phyloP scores from a whole-genome alignment of 2,888 invertebrate genomes.

The Drosophila paucipuncta region DNA sequence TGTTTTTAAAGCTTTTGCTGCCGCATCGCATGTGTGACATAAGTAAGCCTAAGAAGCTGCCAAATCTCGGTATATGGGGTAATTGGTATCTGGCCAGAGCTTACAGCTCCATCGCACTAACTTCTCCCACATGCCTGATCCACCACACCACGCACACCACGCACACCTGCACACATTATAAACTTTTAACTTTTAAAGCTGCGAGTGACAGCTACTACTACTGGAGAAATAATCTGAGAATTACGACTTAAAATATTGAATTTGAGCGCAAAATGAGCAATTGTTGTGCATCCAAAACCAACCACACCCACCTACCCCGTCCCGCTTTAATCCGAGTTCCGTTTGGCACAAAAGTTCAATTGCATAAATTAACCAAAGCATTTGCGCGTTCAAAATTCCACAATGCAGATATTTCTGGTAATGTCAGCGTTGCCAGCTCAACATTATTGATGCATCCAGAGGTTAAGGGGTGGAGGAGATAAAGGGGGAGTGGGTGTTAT shows the following conservation, averaged over 20 bases:
- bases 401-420: slow-evolving; percentile 53
- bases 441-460: slow-evolving; percentile 72
- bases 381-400: slow-evolving; percentile 48
- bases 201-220: slow-evolving; percentile 18
- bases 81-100: slow-evolving; percentile 39
- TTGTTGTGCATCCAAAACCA: not conserved
- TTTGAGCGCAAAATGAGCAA: slow-evolving; percentile 24
- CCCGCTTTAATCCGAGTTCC: slow-evolving; percentile 24
- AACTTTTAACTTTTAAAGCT: slow-evolving; percentile 34
- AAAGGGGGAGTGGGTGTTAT: not conserved
- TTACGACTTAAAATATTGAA: slow-evolving; percentile 11
- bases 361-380: slow-evolving; percentile 77
- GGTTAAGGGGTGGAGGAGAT: not conserved
- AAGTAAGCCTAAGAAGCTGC: slow-evolving; percentile 73
- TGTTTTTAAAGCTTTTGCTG: slow-evolving; percentile 46
- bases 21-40: slow-evolving; percentile 70
- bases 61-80: slow-evolving; percentile 34
- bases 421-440: slow-evolving; percentile 32
- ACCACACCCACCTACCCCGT: not conserved
- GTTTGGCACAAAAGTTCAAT: slow-evolving; percentile 67
- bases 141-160: not conserved
- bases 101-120: slow-evolving; percentile 41
- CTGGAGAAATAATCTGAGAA: slow-evolving; percentile 2
- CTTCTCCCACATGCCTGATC: too few relatives aligned
- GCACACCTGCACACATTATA: not conserved